These are phyloP conservation scores for Toxostoma redivivum DNA, from an alignment of 2,113 vertebrate species.

Conservation along the genomic window DNA sequence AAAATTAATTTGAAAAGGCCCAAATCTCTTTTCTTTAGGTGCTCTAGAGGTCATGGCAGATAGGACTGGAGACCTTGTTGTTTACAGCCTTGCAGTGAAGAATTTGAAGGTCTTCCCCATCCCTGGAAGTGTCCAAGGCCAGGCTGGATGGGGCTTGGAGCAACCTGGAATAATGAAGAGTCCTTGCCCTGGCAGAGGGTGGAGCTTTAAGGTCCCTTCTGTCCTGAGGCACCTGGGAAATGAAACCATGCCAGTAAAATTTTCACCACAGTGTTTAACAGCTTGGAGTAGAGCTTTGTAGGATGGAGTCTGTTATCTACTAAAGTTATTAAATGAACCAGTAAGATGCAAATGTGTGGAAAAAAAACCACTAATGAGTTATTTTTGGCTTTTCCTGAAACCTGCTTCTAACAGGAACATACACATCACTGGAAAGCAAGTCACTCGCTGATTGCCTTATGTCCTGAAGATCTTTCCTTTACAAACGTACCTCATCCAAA, in stretches of 20 bases:
- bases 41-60: not conserved
- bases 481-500: not conserved
- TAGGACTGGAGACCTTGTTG: not conserved
- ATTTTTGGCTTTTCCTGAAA: slow-evolving; percentile 15
- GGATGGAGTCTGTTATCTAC: not conserved
- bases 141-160: not conserved
- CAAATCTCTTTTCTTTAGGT: not conserved
- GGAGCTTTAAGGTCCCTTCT: not conserved
- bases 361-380: not conserved
- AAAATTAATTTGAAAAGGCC: not conserved
- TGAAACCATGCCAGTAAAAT: not conserved
- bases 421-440: not conserved
- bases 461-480: not conserved
- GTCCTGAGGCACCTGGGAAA: not conserved
- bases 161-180: fast-evolving
- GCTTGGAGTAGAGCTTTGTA: not conserved
- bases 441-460: not conserved
- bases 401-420: not conserved
- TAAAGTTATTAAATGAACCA: not conserved
- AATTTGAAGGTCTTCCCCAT: not conserved
- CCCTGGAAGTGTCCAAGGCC: not conserved
- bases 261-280: not conserved
- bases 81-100: not conserved
- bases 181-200: not conserved
- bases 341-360: not conserved